Evolutionary conservation across 2,888 invertebrate genomes (phyloP).

Genomic region (Selenia dentaria): DNA sequence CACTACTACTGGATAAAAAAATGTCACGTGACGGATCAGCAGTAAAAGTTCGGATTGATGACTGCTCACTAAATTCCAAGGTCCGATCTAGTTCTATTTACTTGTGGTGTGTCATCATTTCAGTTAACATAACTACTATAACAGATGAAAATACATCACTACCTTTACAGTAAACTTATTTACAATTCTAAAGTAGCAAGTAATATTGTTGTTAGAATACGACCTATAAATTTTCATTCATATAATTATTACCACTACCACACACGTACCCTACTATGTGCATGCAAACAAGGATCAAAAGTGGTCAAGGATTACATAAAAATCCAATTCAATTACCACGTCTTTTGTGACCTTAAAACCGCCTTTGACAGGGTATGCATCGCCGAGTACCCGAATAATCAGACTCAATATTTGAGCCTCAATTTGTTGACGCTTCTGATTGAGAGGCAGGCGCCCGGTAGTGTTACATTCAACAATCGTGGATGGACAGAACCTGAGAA

Average conservation of each 20-base stretch:
- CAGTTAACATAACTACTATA: too few relatives aligned
- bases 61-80: too few relatives aligned
- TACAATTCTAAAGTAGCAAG: too few relatives aligned
- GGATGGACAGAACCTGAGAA: constrained; percentile 67
- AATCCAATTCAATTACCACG: constrained; percentile 75
- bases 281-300: constrained; percentile 66
- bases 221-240: constrained; percentile 2
- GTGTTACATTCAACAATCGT: constrained; percentile 61
- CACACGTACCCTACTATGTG: constrained; percentile 34
- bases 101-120: too few relatives aligned
- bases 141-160: too few relatives aligned
- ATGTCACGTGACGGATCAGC: too few relatives aligned
- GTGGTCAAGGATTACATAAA: constrained; percentile 67
- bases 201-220: too few relatives aligned
- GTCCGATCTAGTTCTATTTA: too few relatives aligned
- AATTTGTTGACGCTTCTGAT: constrained; percentile 72
- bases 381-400: constrained; percentile 67
- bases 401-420: constrained; percentile 72
- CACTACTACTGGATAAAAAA: too few relatives aligned
- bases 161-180: too few relatives aligned
- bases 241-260: constrained; percentile 29
- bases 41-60: too few relatives aligned
- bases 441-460: constrained; percentile 64
- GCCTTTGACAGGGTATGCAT: constrained; percentile 57
- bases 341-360: constrained; percentile 79